phyloP scores from a whole-genome alignment of 2,888 invertebrate species.

The Colostygia pectinataria region DNA sequence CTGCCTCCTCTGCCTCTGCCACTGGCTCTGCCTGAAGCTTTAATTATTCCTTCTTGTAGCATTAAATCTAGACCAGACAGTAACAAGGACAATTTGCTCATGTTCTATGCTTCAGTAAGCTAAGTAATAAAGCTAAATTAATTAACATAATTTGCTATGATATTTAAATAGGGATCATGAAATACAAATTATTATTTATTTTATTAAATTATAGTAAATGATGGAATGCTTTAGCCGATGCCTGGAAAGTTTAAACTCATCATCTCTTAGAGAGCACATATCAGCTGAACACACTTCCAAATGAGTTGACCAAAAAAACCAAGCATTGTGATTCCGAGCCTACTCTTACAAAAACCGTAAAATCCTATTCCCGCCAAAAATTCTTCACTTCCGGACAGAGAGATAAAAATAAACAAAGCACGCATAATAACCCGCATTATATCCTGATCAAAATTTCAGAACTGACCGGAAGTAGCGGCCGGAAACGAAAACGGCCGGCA shows the following conservation, averaged over 20 bases:
- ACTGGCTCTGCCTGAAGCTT: neutral
- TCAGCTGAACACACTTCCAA: conserved; percentile 9
- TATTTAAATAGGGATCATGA: too few relatives aligned
- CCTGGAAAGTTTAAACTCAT: too few relatives aligned
- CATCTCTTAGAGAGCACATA: conserved; percentile 5
- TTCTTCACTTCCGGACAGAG: conserved; percentile 23
- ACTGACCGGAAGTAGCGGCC: conserved; percentile 61
- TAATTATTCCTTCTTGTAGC: neutral
- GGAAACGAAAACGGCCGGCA: conserved; percentile 65
- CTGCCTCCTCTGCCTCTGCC: neutral
- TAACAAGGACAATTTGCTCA: too few relatives aligned
- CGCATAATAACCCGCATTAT: conserved; percentile 67
- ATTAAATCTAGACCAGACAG: too few relatives aligned
- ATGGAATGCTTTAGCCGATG: too few relatives aligned
- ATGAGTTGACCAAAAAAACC: conserved; percentile 5
- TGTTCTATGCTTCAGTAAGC: too few relatives aligned
- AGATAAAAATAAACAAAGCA: conserved; percentile 31
- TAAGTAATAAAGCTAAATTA: too few relatives aligned
- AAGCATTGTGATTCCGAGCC: conserved; percentile 1
- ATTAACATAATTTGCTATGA: too few relatives aligned
- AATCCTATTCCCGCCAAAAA: conserved; percentile 22
- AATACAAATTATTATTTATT: too few relatives aligned
- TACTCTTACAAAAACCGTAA: conserved; percentile 17
- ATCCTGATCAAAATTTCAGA: conserved; percentile 70
- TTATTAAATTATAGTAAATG: too few relatives aligned